These are phyloP conservation scores for Puma concolor DNA, from an alignment of 2,113 vertebrate genomes.

Conservation along the genomic window DNA sequence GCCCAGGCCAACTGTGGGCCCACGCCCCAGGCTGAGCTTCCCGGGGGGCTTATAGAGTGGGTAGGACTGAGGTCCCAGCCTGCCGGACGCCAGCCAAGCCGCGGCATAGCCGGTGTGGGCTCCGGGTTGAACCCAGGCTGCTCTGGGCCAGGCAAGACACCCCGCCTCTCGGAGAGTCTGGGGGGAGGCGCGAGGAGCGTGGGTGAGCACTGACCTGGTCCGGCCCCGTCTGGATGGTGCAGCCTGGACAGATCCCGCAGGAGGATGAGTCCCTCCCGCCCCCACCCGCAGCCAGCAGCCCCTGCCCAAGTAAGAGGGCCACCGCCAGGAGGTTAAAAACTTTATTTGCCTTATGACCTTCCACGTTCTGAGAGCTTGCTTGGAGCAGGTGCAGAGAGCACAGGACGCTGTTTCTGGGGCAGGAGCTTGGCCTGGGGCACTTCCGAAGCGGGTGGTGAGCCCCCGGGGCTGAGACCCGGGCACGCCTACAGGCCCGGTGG, in stretches of 20 bases:
- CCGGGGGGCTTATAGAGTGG: fast-evolving
- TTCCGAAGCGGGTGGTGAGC: background rate
- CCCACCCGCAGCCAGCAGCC: fast-evolving
- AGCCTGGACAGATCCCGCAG: fast-evolving
- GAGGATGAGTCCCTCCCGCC: no score
- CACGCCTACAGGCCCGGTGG: background rate
- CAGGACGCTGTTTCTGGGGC: fast-evolving
- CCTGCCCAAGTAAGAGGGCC: background rate
- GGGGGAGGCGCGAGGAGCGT: fast-evolving
- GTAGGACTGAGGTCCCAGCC: fast-evolving
- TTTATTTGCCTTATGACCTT: conserved; percentile 64
- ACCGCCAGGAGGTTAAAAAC: background rate
- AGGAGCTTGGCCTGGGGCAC: background rate
- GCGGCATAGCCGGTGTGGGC: background rate
- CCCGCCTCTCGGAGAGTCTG: background rate
- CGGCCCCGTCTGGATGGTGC: fast-evolving
- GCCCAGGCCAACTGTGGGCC: background rate
- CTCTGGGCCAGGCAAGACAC: background rate
- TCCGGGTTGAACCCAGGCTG: fast-evolving
- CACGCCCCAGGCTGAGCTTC: fast-evolving
- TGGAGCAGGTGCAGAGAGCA: fast-evolving
- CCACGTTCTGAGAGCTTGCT: fast-evolving
- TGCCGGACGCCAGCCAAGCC: fast-evolving
- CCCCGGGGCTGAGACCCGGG: background rate
- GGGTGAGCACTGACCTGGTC: background rate